Percentiles rank a stretch among this genome's conserved stretches.
These are phyloP conservation scores for Tokudaia muenninki DNA, from an alignment of 2,797 vertebrate genomes.

Conservation along the genomic window DNA sequence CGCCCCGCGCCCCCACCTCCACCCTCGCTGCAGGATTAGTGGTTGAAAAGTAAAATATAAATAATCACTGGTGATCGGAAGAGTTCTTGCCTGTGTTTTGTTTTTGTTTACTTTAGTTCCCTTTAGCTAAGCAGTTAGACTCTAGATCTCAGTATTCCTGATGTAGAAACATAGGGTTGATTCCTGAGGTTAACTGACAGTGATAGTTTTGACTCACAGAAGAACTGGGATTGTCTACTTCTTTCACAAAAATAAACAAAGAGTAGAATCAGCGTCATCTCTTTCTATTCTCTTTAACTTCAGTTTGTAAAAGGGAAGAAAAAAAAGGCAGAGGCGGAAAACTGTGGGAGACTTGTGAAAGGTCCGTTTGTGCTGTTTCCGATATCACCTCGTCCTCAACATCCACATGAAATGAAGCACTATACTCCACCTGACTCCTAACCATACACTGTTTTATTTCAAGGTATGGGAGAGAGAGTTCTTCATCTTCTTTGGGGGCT, in stretches of 20 bases:
- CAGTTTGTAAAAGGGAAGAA: background rate
- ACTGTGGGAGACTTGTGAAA: background rate
- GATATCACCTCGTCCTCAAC: background rate
- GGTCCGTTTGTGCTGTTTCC: background rate
- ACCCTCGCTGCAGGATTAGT: background rate
- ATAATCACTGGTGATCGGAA: background rate
- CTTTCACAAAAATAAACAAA: background rate
- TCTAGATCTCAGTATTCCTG: background rate
- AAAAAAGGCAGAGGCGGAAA: background rate
- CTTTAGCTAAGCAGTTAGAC: background rate
- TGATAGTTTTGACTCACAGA: background rate
- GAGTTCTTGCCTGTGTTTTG: background rate
- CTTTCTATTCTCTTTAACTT: conserved; percentile 30
- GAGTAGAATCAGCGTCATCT: background rate
- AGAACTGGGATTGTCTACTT: background rate
- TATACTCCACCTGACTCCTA: background rate
- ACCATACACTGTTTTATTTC: background rate
- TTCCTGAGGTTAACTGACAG: background rate
- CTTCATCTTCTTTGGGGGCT: background rate
- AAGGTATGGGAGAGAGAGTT: background rate
- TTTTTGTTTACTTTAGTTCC: background rate
- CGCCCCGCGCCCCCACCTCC: too few relatives aligned
- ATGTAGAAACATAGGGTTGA: background rate
- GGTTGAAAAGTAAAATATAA: conserved; percentile 26
- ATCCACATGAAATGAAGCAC: background rate